Base-by-base conservation (phyloP, 2,888 invertebrate species). In the Oligia latruncula region DNA sequence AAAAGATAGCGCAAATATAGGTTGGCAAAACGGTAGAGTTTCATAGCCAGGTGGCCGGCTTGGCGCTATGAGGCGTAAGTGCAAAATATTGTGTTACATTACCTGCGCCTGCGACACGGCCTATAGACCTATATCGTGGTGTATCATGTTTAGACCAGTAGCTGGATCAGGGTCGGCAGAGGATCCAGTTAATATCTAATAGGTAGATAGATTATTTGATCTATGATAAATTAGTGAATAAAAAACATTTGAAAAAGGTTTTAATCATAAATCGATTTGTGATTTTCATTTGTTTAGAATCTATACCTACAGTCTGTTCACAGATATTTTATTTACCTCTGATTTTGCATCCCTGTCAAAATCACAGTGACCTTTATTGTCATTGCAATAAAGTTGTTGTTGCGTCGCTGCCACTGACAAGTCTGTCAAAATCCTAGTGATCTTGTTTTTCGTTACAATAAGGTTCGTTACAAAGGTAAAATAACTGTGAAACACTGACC, bases 1-100 rank as follows among this genome's bases (percentile, higher is more conserved):
- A 88, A 89, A 79, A 71, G 89, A 88, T 88, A 88, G 82, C 83
- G 86, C 83, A 89, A 89, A 89, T 89, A 89, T 88, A 80, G 40
- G 62, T 75, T 81, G 43, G 78, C 71, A 65, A 60, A 86, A 89
- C 80, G 88, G 82, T 88, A 76, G 78, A 74, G 66, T 88, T 86
- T 84, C 86, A 68, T 49, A 8, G 68, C 88, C 88, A 88, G 88
- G 89, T 88, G 88, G 88, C 75, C 83, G 83, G 17, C 46, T 17
- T 49, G 43, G 62, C 65, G 64, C 75, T 64, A 35, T 64, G 77
- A 77, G 49, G 83, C 87, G 83, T 89, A 55, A 77, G 71, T 71
- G 86, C 86, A 82, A 68, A 88, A 86, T 88, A 88, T 88, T 83
- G 67, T 71, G 78, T 88, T 88, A 86, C 88, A 58, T 85, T 87